A percentile compares a stretch with the other conserved stretches of the same genome.
Evolutionary conservation across 2,888 invertebrate genomes (phyloP).

Genomic region (Andricus quercusramuli): DNA sequence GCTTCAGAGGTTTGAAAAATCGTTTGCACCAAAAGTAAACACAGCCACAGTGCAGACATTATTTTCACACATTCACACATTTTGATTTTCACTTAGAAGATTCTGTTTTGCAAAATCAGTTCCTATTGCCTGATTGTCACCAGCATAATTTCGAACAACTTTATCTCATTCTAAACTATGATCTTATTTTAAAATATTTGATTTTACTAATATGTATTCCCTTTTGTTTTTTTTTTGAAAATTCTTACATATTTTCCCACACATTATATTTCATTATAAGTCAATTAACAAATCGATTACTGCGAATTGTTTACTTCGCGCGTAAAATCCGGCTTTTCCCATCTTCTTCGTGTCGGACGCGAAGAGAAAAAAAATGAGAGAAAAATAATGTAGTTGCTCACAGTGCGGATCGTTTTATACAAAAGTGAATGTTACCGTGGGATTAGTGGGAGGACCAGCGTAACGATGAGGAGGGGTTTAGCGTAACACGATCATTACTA

Average conservation of each 20-base stretch:
- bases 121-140: conserved; percentile 6
- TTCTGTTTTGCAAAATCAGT: neutral
- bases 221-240: neutral
- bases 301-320: neutral
- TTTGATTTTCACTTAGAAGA: conserved; percentile 4
- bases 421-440: conserved; percentile 72
- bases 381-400: conserved; percentile 27
- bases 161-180: neutral
- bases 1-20: neutral
- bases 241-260: neutral
- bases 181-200: neutral
- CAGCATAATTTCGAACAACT: neutral
- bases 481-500: conserved; percentile 36
- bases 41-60: conserved; percentile 22
- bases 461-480: conserved; percentile 37
- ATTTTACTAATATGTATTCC: neutral
- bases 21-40: conserved; percentile 6
- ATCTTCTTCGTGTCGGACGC: neutral
- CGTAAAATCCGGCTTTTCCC: neutral
- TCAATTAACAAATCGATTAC: neutral
- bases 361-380: conserved; percentile 14
- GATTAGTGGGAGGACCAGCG: conserved; percentile 67
- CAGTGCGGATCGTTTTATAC: conserved; percentile 71
- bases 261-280: neutral
- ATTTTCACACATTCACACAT: conserved; percentile 30